Conservation (phyloP, 2,113 vertebrate species). For the Pollachius pollachius region DNA sequence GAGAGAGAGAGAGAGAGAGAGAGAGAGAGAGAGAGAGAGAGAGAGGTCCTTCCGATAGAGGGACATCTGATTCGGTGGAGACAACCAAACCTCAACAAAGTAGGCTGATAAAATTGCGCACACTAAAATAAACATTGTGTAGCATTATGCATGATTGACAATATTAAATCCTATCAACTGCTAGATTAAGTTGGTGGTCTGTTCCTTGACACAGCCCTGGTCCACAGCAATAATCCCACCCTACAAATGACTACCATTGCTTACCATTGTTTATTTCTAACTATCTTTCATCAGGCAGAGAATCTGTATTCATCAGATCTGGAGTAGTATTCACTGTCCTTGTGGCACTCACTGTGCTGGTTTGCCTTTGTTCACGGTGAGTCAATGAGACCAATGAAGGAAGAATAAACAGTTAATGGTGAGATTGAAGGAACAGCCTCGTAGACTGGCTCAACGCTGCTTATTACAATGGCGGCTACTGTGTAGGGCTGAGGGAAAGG, state of each 20-base stretch:
- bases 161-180: no score
- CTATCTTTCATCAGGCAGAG: background rate
- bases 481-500: background rate
- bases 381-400: conserved; percentile 16
- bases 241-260: background rate
- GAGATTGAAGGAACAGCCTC: no score
- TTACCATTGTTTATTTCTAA: background rate
- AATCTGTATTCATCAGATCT: conserved; percentile 2
- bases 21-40: no score
- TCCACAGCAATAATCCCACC: background rate
- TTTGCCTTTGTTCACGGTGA: conserved; percentile 46
- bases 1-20: no score
- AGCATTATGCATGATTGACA: no score
- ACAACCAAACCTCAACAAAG: no score
- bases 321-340: conserved; percentile 32
- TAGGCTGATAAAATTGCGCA: no score
- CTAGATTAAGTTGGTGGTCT: no score
- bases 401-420: no score
- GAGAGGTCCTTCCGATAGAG: no score
- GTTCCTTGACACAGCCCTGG: background rate
- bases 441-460: background rate
- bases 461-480: background rate
- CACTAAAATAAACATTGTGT: no score
- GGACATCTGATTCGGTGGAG: no score
- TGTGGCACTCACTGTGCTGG: conserved; percentile 1